These are phyloP conservation scores for Cuculus canorus DNA, from an alignment of 2,797 vertebrate genomes.

Conservation along the genomic window DNA sequence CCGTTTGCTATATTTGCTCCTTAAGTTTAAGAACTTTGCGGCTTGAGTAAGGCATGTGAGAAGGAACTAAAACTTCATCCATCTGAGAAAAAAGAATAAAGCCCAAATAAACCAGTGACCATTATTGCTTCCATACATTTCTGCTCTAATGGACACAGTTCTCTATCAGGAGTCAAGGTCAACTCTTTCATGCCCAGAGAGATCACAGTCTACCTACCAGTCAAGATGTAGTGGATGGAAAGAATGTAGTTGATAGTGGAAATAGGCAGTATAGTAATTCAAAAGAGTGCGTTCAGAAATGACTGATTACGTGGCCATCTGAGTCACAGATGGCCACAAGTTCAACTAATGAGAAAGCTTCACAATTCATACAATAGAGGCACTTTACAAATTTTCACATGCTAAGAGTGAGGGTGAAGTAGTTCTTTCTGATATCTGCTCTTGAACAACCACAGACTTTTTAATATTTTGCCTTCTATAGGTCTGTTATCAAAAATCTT, in stretches of 20 bases:
- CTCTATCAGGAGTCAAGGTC: not conserved
- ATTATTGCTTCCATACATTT: not conserved
- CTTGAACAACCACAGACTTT: not conserved
- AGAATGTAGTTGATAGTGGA: not conserved
- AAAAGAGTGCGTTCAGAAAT: not conserved
- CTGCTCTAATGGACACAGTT: accelerated
- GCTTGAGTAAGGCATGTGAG: not conserved
- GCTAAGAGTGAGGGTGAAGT: not conserved
- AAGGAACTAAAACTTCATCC: not conserved
- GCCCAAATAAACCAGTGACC: not conserved
- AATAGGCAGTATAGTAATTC: not conserved
- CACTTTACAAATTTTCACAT: not conserved
- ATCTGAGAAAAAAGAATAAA: not conserved
- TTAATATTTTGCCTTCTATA: not conserved
- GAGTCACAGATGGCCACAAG: not conserved
- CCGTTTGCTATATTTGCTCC: not conserved
- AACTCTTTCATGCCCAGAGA: not conserved
- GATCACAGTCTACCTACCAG: not conserved
- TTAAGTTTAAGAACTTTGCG: not conserved
- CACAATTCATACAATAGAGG: not conserved
- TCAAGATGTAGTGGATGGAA: not conserved
- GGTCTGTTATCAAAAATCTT: not conserved
- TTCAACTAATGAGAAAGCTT: not conserved
- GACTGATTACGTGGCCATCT: not conserved
- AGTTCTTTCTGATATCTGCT: not conserved